Evolutionary conservation across 2,797 vertebrate genomes (phyloP), one percentile per base, ranked within the genome.

Genomic region (Tragopan temminckii): DNA sequence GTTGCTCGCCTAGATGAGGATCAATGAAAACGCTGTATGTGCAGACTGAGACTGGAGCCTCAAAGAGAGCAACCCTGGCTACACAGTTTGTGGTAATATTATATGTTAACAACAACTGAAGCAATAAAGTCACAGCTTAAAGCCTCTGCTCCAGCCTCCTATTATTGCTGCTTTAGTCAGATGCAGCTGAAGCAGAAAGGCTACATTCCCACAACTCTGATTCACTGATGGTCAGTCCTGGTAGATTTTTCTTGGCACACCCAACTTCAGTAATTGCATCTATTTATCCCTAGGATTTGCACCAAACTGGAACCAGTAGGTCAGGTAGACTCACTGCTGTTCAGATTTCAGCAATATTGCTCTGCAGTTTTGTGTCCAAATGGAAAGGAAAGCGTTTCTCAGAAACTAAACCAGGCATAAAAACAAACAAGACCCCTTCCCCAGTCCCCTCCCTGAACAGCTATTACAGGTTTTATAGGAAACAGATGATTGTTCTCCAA

Each of bases 391-490:
- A 98, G 95, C 67, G 86, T 98, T 98, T 98, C 97, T 98, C 95
- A 95, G 97, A 96, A 88, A 95, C 95, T 93, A 88, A 88, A 43
- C 38, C 1, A 2, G n/a, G 55, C 42, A 69, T 29, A 43, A 91
- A 89, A 69, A 0, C 69, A 85, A 76, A 20, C 25, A 75, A 8
- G 1, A 58, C 21, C 45, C n/a, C 20, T 68, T 90, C 31, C 36
- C 90, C 97, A 98, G 98, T 96, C 96, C 64, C 66, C 38, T 82
- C 46, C 42, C 27, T 29, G 29, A 72, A 85, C 17, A 98, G 97
- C 96, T 98, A 91, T 98, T 98, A 98, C 97, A 98, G 98, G 97
- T 97, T 98, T 98, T 97, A 98, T 98, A 97, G 97, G 97, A 98
- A 99, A 98, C 98, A 98, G 96, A 98, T 97, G 97, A 97, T 96